Conservation (phyloP, 2,888 invertebrate genomes). For the Melinopterus prodromus region DNA sequence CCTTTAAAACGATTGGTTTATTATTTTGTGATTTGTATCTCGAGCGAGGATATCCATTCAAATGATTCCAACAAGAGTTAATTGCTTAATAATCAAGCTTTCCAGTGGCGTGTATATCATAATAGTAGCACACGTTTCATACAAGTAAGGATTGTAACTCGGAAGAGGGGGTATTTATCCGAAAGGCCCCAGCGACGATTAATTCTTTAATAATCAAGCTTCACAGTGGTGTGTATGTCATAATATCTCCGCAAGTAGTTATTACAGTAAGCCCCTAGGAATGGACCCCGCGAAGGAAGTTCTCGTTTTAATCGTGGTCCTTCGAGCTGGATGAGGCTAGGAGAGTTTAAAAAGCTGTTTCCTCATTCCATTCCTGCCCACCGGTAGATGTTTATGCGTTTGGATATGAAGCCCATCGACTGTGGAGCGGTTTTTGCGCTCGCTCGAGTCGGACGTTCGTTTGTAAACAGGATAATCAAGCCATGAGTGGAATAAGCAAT, state of each 20-base stretch:
- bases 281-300: neutral
- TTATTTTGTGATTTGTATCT: neutral
- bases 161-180: too few relatives aligned
- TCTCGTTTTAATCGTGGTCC: too few relatives aligned
- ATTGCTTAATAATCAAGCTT: neutral
- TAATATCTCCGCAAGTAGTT: neutral
- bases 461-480: constrained; percentile 60
- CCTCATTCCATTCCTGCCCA: constrained; percentile 4
- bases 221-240: constrained; percentile 18
- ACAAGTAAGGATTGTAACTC: too few relatives aligned
- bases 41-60: neutral
- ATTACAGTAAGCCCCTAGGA: constrained; percentile 34
- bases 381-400: constrained; percentile 4
- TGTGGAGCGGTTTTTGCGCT: constrained; percentile 16
- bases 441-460: constrained; percentile 42
- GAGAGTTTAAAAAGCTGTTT: neutral
- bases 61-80: neutral
- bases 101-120: neutral
- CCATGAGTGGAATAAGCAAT: constrained; percentile 58
- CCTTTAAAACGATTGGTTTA: neutral
- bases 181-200: too few relatives aligned
- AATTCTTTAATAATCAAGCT: too few relatives aligned
- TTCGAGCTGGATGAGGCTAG: neutral
- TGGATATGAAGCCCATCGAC: constrained; percentile 58
- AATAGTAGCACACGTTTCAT: neutral